phyloP scores from a whole-genome alignment of 1,140 invertebrate genomes.

The Alviniconcha marisindica region DNA sequence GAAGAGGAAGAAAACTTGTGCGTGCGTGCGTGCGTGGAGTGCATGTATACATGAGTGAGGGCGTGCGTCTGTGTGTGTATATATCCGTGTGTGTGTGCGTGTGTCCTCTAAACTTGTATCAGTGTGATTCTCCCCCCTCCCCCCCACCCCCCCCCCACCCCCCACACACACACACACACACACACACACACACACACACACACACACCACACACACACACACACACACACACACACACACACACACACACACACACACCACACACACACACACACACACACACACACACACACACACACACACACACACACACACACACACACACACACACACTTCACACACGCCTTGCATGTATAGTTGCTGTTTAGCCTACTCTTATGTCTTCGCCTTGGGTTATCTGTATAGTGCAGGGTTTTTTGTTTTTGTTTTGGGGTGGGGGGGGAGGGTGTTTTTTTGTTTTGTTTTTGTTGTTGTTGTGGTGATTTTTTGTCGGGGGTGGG shows the following conservation, averaged over 20 bases:
- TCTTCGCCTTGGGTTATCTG: too few species aligned
- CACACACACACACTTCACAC: not conserved
- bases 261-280: not conserved
- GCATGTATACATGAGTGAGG: not conserved
- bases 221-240: conserved; percentile 30
- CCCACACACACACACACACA: conserved; percentile 10
- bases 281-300: conserved; percentile 12
- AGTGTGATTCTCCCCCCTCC: not conserved
- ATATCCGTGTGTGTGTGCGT: not conserved
- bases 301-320: not conserved
- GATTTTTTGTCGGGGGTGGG: too few species aligned
- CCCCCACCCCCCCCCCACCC: not conserved
- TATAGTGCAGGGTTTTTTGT: too few species aligned
- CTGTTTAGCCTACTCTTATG: too few species aligned
- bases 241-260: too few species aligned
- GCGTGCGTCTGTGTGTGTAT: not conserved
- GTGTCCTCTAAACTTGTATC: not conserved
- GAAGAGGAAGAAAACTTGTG: too few species aligned
- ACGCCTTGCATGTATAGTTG: too few species aligned
- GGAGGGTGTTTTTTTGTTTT: too few species aligned
- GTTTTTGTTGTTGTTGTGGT: too few species aligned
- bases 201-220: not conserved
- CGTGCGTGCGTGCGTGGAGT: not conserved
- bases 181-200: conserved; percentile 10
- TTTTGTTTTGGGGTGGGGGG: too few species aligned